phyloP scores from a whole-genome alignment of 2,888 invertebrate genomes.

The Rotaria sp. region DNA sequence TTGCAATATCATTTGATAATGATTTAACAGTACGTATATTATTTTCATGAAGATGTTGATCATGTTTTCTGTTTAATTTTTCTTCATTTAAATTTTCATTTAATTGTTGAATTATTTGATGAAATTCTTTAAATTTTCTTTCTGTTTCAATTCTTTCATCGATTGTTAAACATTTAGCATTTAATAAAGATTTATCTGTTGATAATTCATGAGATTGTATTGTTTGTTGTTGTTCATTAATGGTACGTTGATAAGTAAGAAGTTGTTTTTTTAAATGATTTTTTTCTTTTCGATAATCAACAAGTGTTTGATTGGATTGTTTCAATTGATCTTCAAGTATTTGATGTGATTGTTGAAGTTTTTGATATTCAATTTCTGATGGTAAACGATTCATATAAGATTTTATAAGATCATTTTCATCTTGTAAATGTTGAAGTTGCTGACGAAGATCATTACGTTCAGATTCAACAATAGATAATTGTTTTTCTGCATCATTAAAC shows the following conservation, averaged over 20 bases:
- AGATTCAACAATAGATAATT: neutral
- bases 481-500: neutral
- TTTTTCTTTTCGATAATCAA: neutral
- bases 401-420: neutral
- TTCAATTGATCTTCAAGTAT: constrained; percentile 3
- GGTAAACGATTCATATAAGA: constrained; percentile 5
- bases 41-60: neutral
- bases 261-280: neutral
- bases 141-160: neutral
- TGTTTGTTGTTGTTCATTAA: neutral
- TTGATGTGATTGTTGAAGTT: neutral
- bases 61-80: neutral
- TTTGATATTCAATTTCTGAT: neutral
- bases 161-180: neutral
- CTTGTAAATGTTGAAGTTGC: neutral
- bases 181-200: neutral
- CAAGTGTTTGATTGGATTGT: neutral
- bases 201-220: neutral
- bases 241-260: neutral
- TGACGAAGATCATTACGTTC: neutral
- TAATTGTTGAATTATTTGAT: neutral
- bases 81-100: neutral
- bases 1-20: neutral
- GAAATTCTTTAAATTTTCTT: neutral
- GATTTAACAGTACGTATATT: neutral